Evolutionary conservation across 2,113 vertebrate genomes (phyloP).

Genomic region (Megaceryle maxima): DNA sequence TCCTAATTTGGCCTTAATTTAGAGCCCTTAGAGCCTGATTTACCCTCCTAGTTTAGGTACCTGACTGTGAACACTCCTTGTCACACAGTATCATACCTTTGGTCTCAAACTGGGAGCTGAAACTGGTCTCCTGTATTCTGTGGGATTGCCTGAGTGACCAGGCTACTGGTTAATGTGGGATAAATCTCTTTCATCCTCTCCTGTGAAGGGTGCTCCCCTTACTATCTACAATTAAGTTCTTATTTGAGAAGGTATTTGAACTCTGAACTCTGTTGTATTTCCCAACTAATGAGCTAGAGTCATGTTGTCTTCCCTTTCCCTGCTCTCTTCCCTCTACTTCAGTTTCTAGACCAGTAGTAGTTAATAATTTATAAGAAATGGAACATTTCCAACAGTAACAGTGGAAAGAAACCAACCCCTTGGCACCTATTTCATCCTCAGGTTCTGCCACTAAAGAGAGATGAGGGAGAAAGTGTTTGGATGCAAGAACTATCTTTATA

Average conservation of each 20-base stretch:
- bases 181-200: background rate
- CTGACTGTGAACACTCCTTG: background rate
- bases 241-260: constrained; percentile 2
- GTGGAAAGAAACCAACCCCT: background rate
- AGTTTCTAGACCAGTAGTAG: background rate
- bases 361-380: background rate
- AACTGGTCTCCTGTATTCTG: background rate
- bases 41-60: background rate
- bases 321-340: background rate
- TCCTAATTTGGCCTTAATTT: background rate
- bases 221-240: background rate
- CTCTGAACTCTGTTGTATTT: background rate
- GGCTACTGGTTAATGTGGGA: background rate
- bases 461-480: background rate
- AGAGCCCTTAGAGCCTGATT: background rate
- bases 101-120: background rate
- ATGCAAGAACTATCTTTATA: background rate
- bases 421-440: background rate
- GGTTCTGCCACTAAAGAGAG: background rate
- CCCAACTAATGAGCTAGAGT: background rate
- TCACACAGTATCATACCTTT: background rate
- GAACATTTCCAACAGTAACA: background rate
- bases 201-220: background rate
- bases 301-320: background rate
- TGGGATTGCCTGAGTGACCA: background rate